Evolutionary conservation across 53 echinoderm and acorn worm genomes (phyloP).

Genomic region (Apostichopus leukothele): DNA sequence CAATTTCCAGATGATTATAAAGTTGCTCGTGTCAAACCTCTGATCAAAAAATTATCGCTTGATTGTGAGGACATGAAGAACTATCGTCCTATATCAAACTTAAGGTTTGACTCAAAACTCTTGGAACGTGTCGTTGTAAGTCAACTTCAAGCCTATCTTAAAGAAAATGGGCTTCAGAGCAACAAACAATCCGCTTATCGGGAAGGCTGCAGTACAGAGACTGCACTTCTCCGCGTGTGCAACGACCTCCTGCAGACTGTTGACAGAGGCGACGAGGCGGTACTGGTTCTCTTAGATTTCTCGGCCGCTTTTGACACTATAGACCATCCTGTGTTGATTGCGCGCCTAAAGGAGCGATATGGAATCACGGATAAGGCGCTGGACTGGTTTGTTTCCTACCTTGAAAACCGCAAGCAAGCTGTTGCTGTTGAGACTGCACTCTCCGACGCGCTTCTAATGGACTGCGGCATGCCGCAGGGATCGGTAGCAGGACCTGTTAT

Average conservation of each 20-base stretch:
- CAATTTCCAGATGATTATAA: conserved; percentile 5
- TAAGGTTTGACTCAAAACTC: conserved; percentile 31
- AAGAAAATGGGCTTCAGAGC: conserved; percentile 16
- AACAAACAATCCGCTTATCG: conserved; percentile 27
- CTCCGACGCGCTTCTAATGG: too few relatives aligned
- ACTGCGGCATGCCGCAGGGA: too few relatives aligned
- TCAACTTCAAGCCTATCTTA: conserved; percentile 43
- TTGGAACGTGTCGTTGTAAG: conserved; percentile 39
- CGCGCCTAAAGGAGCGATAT: neutral
- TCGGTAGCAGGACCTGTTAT: too few relatives aligned
- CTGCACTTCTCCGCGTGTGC: conserved; percentile 10
- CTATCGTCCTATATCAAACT: conserved; percentile 49
- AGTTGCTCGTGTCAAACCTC: conserved; percentile 8
- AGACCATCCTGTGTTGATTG: neutral
- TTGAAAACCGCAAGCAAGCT: too few relatives aligned
- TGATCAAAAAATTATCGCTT: conserved; percentile 47
- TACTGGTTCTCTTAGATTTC: conserved; percentile 11
- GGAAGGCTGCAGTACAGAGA: neutral
- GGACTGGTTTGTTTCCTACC: conserved; percentile 1
- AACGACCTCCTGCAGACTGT: neutral
- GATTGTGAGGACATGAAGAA: conserved; percentile 49
- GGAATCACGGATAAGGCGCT: conserved; percentile 2
- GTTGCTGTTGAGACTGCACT: too few relatives aligned
- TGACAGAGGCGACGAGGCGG: neutral
- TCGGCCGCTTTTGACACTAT: neutral